phyloP scores from a whole-genome alignment of 2,888 invertebrate genomes.

The Drosophila anceps region DNA sequence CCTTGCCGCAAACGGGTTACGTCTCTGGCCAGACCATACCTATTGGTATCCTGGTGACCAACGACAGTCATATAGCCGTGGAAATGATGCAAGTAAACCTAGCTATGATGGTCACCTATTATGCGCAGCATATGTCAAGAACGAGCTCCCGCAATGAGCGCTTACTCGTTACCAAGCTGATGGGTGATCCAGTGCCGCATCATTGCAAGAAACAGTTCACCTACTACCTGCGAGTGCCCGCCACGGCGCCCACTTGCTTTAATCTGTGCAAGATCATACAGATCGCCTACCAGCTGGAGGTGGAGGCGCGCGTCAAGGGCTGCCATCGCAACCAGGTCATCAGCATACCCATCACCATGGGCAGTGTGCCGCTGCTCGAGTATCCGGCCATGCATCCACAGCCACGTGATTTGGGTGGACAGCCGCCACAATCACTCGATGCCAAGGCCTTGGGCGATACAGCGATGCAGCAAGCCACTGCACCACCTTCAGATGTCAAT shows the following conservation, averaged over 20 bases:
- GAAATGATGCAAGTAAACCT: constrained; percentile 68
- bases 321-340: constrained; percentile 68
- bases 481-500: constrained; percentile 27
- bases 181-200: constrained; percentile 64
- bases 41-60: constrained; percentile 86
- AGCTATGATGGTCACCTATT: constrained; percentile 74
- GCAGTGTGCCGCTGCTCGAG: constrained; percentile 78
- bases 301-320: constrained; percentile 74
- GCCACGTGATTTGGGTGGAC: constrained; percentile 24
- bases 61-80: constrained; percentile 87
- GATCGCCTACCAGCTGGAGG: constrained; percentile 78
- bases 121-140: constrained; percentile 44
- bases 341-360: constrained; percentile 80
- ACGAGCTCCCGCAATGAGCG: constrained; percentile 57
- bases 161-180: constrained; percentile 65
- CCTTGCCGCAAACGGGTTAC: constrained; percentile 80
- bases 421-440: constrained; percentile 26
- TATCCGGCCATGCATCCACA: constrained; percentile 44
- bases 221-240: constrained; percentile 76
- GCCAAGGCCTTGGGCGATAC: constrained; percentile 21
- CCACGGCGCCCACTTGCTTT: constrained; percentile 82
- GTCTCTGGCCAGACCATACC: constrained; percentile 82
- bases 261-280: constrained; percentile 77
- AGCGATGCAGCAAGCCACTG: constrained; percentile 6
- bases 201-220: constrained; percentile 72